Base-by-base conservation (phyloP, 1,140 invertebrate genomes). In the Sminthurides bifidus region DNA sequence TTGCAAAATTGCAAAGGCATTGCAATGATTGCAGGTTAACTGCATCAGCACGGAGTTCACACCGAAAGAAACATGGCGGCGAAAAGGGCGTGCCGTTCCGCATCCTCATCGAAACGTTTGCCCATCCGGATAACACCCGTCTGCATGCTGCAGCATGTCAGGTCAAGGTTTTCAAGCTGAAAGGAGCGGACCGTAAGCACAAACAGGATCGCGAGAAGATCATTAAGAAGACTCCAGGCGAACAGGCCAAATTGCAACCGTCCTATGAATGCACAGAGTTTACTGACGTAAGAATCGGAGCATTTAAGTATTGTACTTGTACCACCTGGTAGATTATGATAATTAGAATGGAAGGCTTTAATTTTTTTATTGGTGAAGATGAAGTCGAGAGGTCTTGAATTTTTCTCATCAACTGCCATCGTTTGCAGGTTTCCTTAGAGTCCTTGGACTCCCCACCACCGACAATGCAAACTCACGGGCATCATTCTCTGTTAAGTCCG, bases 31-130 rank as follows among this genome's bases (percentile, higher is more conserved):
- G 15, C 55, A 74, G 84, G 84, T 96, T 2, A 92, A 97, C 72
- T 95, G 91, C 69, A 96, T 96, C 56, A 94, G 90, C 58, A 96
- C 93, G 2, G 93, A 96, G 73, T 97, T 97, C 69, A 96, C 93
- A 1, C 88, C 91, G 0, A 95, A n/a, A 95, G 69, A 96, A 96
- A 70, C 93, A 97, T 72, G 93, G 93, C 26, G 92, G 93, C 3
- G 92, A 96, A 71, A 96, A 96, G 71, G 93, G 92, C 5, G 92
- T 96, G 12, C 92, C 92, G 26, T 96, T 97, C 74, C 79, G 92
- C 21, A 84, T 97, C 58, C 89, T 95, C 72, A 86, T 96, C 49
- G 87, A 91, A 74, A 91, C 87, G 0, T 84, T 80, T 71, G 73
- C 83, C 46, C 75, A 79, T 60, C 65, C 64, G n/a, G 70, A 74